Base-by-base conservation (phyloP, 2,797 vertebrate genomes). In the Gallinago solitaria region DNA sequence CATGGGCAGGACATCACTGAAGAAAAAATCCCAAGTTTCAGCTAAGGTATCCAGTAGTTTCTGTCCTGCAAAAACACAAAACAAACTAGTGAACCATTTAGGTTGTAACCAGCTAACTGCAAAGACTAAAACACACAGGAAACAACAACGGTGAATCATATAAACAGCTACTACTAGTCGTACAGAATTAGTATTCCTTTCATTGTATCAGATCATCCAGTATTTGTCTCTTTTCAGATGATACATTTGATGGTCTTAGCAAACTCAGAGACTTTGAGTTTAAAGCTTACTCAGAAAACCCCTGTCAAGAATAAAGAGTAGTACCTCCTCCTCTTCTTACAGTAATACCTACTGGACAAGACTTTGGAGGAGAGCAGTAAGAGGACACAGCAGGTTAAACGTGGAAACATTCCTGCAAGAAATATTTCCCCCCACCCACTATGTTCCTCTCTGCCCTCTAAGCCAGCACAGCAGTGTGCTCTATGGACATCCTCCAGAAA, bases 1-100 rank as follows among this genome's bases (percentile, higher is more conserved):
- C 95, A 99, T 99, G 35, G 99, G 99, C 61, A 99, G 98, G 96
- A 99, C 99, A 77, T 99, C 99, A 45, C 99, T 98, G 97, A 99
- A 99, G 97, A 99, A 99, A 97, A 99, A 99, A 96, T 99, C 99
- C 99, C 99, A 99, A 6, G 99, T 99, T 97, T 99, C 99, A 9
- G 99, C 99, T 98, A 99, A 98, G 7, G 99, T 99, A 98, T 99
- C 99, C 41, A 99, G 98, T 60, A 99, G 98, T 98, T 99, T 99
- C 98, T 99, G 99, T 96, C 99, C 99, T 99, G 97, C 48, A 93
- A 97, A 94, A 92, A 91, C 24, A 86, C 61, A 93, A 53, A 74
- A 68, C 24, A 16, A 89, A 21, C 81, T 19, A 69, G 39, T 53
- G 33, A 95, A 87, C 53, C 3, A 0, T 68, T 94, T 61, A 68